Evolutionary conservation across 2,888 invertebrate species (phyloP), one percentile per base, ranked within the genome.

Genomic region (Argyresthia goedartella): DNA sequence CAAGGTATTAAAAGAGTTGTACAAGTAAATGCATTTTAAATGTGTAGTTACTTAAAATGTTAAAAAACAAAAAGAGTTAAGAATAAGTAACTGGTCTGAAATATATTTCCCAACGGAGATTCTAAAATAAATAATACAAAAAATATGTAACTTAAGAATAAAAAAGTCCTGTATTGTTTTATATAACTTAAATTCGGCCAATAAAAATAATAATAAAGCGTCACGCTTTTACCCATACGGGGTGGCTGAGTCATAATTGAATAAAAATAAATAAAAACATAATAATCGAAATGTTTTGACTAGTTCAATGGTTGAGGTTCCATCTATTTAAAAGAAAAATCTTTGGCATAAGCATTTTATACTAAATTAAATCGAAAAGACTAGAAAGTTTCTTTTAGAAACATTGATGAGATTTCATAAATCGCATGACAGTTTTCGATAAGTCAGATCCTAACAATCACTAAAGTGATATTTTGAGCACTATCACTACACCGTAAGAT

Each of bases 241-340:
- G n/a, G n/a, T n/a, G n/a, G n/a, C n/a, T n/a, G n/a, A n/a, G n/a
- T n/a, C n/a, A n/a, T n/a, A n/a, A n/a, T n/a, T n/a, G n/a, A n/a
- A n/a, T n/a, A n/a, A n/a, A n/a, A n/a, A n/a, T 6, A 25, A 25
- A 4, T 4, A 25, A 25, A 25, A 25, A 25, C 6, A 25, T 2
- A 25, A 25, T 25, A 25, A 4, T 25, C n/a, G n/a, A 6, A 33
- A 13, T 42, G 13, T 8, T n/a, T 25, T 78, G 84, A 84, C 82
- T 81, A 84, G 79, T 73, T 76, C 79, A 67, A 65, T 61, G 72
- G 67, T 67, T 56, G 67, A 64, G 69, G 64, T 58, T 58, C 53
- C 25, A 25, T 25, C 3, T 25, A 25, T 25, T 25, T 25, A 6
- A 25, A 4, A 25, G 25, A 52, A 60, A 56, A 55, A 53, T 77